Conservation (phyloP, 1,140 invertebrate genomes). For the Antheraea mylitta region DNA sequence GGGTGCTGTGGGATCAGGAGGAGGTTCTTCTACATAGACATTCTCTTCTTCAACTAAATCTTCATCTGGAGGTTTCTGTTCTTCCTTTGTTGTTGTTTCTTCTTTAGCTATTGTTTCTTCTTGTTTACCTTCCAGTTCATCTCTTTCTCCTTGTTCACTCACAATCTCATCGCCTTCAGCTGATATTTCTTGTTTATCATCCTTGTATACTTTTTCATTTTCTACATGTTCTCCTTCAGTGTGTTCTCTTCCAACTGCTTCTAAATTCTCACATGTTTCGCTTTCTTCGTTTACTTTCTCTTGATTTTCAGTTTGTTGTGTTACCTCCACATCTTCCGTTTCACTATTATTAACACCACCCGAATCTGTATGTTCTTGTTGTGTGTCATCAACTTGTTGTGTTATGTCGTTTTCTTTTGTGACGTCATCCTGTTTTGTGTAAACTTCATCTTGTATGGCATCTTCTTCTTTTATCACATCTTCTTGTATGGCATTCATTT, state of each 20-base stretch:
- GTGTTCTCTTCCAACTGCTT: slow-evolving; percentile 30
- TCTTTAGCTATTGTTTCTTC: slow-evolving; percentile 37
- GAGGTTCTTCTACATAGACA: slow-evolving; percentile 49
- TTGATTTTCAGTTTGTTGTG: not conserved
- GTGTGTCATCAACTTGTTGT: not conserved
- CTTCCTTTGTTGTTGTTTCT: slow-evolving; percentile 38
- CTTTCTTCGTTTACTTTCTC: slow-evolving; percentile 25
- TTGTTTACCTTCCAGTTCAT: slow-evolving; percentile 41
- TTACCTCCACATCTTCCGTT: slow-evolving; percentile 7
- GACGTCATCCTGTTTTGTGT: no score
- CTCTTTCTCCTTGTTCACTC: slow-evolving; percentile 33
- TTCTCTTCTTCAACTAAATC: slow-evolving; percentile 55
- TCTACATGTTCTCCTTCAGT: slow-evolving; percentile 23
- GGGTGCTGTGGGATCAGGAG: slow-evolving; percentile 62
- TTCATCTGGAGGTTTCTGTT: slow-evolving; percentile 27
- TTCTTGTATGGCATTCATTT: not conserved
- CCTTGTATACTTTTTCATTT: slow-evolving; percentile 24
- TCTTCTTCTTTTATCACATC: not conserved
- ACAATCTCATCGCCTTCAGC: slow-evolving; percentile 26
- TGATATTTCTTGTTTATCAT: slow-evolving; percentile 22
- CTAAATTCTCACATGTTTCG: slow-evolving; percentile 17
- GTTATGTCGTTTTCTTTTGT: no score
- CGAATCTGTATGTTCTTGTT: slow-evolving; percentile 7
- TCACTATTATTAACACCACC: not conserved
- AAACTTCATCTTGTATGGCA: no score